A percentile compares a stretch with the other conserved stretches of the same genome.
These are phyloP conservation scores for Falcunculus frontatus DNA, from an alignment of 2,113 vertebrate species.

Conservation along the genomic window DNA sequence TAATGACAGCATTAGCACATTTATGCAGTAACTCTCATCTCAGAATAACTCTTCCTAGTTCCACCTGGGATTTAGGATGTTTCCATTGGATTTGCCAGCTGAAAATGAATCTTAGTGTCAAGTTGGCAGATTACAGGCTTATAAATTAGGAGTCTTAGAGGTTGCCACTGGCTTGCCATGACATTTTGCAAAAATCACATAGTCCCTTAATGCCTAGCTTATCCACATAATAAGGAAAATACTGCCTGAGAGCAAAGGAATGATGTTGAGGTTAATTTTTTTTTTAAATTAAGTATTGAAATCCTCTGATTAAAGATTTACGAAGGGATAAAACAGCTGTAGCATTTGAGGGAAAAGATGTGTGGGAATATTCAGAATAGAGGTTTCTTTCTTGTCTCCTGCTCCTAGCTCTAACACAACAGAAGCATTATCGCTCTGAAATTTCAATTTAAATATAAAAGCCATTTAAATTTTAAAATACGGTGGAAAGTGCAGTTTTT, in stretches of 20 bases:
- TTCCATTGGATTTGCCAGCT: neutral
- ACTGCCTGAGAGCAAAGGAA: constrained; percentile 28
- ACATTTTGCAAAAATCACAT: constrained; percentile 12
- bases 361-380: constrained; percentile 46
- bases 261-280: neutral
- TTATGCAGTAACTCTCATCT: neutral
- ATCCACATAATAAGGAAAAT: constrained; percentile 24
- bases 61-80: neutral
- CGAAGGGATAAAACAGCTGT: constrained; percentile 4
- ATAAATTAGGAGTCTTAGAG: neutral
- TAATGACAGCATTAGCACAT: neutral
- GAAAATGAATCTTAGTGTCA: neutral
- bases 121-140: neutral
- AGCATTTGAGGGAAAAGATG: constrained; percentile 1
- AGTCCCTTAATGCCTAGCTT: constrained; percentile 5
- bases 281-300: constrained; percentile 48
- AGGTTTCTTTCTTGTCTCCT: neutral
- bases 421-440: neutral
- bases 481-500: neutral
- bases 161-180: neutral
- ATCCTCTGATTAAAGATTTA: constrained; percentile 39
- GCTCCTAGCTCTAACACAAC: neutral
- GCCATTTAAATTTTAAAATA: neutral
- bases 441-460: constrained; percentile 21
- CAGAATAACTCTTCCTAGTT: neutral